Percentiles rank a stretch among this genome's conserved stretches.
phyloP scores from a whole-genome alignment of 1,140 invertebrate species.

The Hylaeus anthracinus region DNA sequence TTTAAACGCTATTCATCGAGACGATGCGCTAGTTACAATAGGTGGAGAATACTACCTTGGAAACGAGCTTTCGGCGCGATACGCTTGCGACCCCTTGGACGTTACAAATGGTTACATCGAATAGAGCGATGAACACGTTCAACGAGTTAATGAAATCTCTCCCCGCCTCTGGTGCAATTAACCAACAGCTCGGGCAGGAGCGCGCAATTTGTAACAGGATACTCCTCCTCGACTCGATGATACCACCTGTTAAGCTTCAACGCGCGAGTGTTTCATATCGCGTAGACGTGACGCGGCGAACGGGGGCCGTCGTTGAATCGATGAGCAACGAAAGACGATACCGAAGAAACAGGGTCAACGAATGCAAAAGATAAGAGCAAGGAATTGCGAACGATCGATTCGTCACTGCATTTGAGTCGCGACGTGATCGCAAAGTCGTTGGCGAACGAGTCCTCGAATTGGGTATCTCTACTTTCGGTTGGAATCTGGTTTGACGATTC shows the following conservation, averaged over 20 bases:
- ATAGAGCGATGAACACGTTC: conserved; percentile 32
- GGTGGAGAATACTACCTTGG: too few species aligned
- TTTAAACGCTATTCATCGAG: too few species aligned
- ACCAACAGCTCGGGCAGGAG: conserved; percentile 26
- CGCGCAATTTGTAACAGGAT: conserved; percentile 48
- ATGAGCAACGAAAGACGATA: conserved; percentile 35
- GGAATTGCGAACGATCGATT: conserved; percentile 21
- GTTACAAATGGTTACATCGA: conserved; percentile 11
- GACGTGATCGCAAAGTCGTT: neutral
- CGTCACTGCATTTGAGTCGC: neutral
- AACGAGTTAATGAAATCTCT: conserved; percentile 44
- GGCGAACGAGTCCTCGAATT: neutral
- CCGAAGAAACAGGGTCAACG: conserved; percentile 20
- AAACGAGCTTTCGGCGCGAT: too few species aligned
- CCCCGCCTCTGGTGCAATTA: conserved; percentile 34
- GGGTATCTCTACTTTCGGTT: too few species aligned
- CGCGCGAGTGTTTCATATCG: conserved; percentile 40
- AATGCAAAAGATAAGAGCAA: conserved; percentile 22
- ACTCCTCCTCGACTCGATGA: conserved; percentile 32
- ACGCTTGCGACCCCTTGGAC: too few species aligned
- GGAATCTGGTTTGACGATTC: neutral
- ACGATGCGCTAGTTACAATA: too few species aligned
- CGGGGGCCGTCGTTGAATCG: conserved; percentile 29
- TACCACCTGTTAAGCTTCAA: conserved; percentile 46
- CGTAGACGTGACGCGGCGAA: conserved; percentile 25